Base-by-base conservation (phyloP, 2,113 vertebrate species). In the Pelusios castaneus region DNA sequence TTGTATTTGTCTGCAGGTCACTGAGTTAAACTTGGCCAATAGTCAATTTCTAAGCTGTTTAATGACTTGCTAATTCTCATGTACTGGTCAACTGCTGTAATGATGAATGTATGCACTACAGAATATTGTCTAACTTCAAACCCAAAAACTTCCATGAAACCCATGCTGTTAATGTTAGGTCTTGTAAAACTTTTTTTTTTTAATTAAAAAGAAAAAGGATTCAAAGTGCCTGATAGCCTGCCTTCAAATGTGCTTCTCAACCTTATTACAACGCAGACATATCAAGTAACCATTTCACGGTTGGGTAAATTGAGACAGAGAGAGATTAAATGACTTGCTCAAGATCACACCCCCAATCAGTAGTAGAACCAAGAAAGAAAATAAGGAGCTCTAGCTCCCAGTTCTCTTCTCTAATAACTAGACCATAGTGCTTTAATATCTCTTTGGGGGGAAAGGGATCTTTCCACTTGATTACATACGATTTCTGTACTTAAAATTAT, bases 301-400 rank as follows among this genome's bases (percentile, higher is more conserved):
- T 85, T 51, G 25, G 14, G 25, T 60, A 89, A 87, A 91, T 60
- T 22, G 52, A 87, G 89, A 94, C 91, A 82, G 58, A 89, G 73
- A 87, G 34, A 29, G 77, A 73, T 55, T 84, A 88, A 38, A 76
- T 58, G 47, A 89, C 85, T 85, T 91, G 60, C 7, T 34, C 60
- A 84, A 52, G 78, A 70, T 82, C 38, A 80, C 82, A 94, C 9
- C 0, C 0, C 43, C 17, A 85, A 41, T 78, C 76, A 87, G 38
- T 83, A 75, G 60, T 6, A 93, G 7, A 89, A 41, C 25, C 82
- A 92, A 89, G 84, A 92, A 91, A 94, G 88, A 90, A 96, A 96
- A 93, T 89, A 54, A 87, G 63, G 63, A 84, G 91, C 93, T 96
- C 89, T 93, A 91, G 93, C 85, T 96, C 75, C 43, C 41, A 21